Conservation (phyloP, 2,113 vertebrate genomes). For the Gorsachius goisagi region DNA sequence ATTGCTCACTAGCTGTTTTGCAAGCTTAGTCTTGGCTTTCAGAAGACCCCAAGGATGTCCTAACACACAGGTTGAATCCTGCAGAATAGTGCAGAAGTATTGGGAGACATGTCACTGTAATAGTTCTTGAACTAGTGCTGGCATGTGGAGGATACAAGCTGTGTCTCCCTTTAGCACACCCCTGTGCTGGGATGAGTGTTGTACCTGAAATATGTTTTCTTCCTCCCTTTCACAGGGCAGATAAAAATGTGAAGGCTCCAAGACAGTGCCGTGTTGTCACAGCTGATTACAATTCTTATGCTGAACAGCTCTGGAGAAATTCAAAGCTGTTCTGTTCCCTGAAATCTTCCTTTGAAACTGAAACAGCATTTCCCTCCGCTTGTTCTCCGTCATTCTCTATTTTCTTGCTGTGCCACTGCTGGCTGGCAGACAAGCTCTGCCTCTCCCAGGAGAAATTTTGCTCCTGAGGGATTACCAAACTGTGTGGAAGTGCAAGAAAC, state of each 20-base stretch:
- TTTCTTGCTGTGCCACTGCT: background rate
- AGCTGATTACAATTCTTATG: background rate
- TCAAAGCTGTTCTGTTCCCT: background rate
- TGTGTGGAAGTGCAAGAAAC: background rate
- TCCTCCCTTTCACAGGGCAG: background rate
- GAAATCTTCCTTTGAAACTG: background rate
- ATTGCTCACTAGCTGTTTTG: background rate
- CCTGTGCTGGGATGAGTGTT: background rate
- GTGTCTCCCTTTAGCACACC: background rate
- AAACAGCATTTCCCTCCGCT: background rate
- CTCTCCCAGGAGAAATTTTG: background rate
- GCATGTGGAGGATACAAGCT: background rate
- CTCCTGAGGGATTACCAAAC: background rate
- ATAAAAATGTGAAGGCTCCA: background rate
- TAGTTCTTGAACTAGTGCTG: background rate
- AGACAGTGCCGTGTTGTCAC: background rate
- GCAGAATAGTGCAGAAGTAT: background rate
- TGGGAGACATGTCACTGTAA: background rate
- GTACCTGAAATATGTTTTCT: background rate
- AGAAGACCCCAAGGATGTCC: background rate
- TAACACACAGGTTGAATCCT: background rate
- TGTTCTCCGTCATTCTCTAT: background rate
- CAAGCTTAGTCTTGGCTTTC: background rate
- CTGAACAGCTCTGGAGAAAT: slow-evolving; percentile 23
- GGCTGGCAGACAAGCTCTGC: background rate